Evolutionary conservation across 2,797 vertebrate genomes (phyloP).

Genomic region (Mormyrus proboscirostris): DNA sequence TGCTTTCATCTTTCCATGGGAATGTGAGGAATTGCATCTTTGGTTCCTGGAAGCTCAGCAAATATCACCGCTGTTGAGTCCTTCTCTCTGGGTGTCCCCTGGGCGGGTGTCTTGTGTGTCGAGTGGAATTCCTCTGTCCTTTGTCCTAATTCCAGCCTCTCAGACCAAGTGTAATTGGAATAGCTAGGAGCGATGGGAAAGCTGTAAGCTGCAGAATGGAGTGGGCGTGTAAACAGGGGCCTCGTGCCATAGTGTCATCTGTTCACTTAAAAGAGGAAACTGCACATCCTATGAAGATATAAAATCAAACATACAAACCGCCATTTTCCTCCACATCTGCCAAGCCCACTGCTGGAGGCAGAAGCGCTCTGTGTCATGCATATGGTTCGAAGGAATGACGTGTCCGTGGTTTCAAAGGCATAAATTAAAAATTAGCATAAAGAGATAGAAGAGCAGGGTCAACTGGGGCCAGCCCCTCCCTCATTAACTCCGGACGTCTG

Average conservation of each 20-base stretch:
- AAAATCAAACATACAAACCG: background rate
- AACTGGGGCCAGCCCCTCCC: background rate
- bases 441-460: background rate
- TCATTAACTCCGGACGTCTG: background rate
- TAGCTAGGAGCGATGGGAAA: background rate
- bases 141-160: conserved; percentile 41
- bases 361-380: background rate
- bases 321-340: background rate
- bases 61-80: background rate
- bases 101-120: conserved; percentile 13
- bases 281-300: background rate
- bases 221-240: background rate
- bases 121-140: conserved; percentile 40
- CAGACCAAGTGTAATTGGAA: background rate
- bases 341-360: background rate
- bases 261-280: background rate
- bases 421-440: background rate
- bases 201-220: background rate
- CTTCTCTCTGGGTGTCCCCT: background rate
- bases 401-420: background rate
- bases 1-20: conserved; percentile 31
- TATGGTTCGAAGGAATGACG: background rate
- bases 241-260: background rate
- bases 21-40: conserved; percentile 21
- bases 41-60: background rate